A percentile compares a stretch with the other conserved stretches of the same genome.
phyloP scores from a whole-genome alignment of 2,888 invertebrate species.

The Drosophila neonasuta region DNA sequence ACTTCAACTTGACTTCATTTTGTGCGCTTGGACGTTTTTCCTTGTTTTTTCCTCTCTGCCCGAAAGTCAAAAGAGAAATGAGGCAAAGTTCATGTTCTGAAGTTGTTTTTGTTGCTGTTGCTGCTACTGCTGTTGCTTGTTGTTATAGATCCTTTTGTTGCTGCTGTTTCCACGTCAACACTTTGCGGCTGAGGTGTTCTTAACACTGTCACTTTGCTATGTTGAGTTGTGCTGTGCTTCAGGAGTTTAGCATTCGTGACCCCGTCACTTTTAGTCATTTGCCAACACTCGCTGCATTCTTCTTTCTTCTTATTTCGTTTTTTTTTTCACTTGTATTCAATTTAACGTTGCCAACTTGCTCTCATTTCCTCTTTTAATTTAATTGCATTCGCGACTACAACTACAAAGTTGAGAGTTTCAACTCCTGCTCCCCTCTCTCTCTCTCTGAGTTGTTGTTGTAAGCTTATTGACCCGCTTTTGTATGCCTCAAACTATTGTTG shows the following conservation, averaged over 20 bases:
- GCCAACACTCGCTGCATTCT: not conserved
- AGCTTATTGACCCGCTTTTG: constrained; percentile 28
- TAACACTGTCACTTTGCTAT: constrained; percentile 13
- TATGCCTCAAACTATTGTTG: constrained; percentile 14
- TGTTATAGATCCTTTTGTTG: not conserved
- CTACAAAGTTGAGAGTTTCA: constrained; percentile 2
- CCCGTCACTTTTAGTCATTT: constrained; percentile 15
- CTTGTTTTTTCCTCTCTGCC: constrained; percentile 6
- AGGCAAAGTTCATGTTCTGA: constrained; percentile 3
- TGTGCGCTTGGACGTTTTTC: constrained; percentile 3
- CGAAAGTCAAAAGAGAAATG: constrained; percentile 19
- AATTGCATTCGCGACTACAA: constrained; percentile 17
- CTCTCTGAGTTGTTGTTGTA: not conserved
- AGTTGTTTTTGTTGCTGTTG: not conserved
- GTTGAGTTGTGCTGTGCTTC: not conserved
- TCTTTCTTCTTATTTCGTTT: not conserved
- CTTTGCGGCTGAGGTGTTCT: constrained; percentile 20
- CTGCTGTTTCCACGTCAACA: constrained; percentile 18
- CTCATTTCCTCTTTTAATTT: constrained; percentile 24
- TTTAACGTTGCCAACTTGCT: constrained; percentile 11
- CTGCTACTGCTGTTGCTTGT: not conserved
- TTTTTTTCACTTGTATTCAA: constrained; percentile 8
- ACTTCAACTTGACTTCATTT: constrained; percentile 9
- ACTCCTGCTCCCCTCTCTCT: not conserved
- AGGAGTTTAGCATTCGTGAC: constrained; percentile 20